These are phyloP conservation scores for Camponotus vicinus DNA, from an alignment of 1,140 invertebrate species.

Conservation along the genomic window DNA sequence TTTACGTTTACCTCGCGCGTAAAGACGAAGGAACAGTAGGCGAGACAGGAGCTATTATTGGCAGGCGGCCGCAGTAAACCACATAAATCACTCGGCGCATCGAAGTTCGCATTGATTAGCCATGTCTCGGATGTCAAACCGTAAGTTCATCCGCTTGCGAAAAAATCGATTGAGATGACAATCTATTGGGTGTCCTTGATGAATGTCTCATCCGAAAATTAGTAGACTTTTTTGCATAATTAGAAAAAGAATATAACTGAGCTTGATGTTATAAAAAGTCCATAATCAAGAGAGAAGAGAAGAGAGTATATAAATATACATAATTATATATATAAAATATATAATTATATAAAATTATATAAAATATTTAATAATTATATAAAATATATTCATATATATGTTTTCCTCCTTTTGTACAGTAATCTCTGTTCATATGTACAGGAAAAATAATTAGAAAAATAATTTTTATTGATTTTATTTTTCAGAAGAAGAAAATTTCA, in stretches of 20 bases:
- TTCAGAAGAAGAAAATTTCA: too few relatives aligned
- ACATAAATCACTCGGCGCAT: constrained; percentile 76
- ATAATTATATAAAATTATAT: too few relatives aligned
- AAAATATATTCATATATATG: background rate
- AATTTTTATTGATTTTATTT: too few relatives aligned
- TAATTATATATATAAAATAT: too few relatives aligned
- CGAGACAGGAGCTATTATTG: constrained; percentile 57
- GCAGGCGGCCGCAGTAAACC: constrained; percentile 51
- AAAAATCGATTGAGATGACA: constrained; percentile 39
- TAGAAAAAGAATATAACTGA: background rate
- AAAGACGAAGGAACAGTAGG: constrained; percentile 31
- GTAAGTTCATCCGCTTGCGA: constrained; percentile 63
- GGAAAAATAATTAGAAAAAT: too few relatives aligned
- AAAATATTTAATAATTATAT: too few relatives aligned
- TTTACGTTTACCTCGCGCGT: constrained; percentile 22
- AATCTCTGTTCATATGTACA: too few relatives aligned
- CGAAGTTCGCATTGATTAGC: constrained; percentile 77
- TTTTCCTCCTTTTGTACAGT: too few relatives aligned
- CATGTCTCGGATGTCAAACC: constrained; percentile 73
- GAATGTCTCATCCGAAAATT: background rate
- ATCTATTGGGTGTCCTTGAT: constrained; percentile 14
- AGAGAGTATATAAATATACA: too few relatives aligned
- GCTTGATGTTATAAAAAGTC: background rate
- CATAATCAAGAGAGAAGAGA: background rate
- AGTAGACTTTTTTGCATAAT: background rate